A percentile compares a stretch with the other conserved stretches of the same genome.
Evolutionary conservation across 2,888 invertebrate genomes (phyloP).

Genomic region (Rotaria socialis): DNA sequence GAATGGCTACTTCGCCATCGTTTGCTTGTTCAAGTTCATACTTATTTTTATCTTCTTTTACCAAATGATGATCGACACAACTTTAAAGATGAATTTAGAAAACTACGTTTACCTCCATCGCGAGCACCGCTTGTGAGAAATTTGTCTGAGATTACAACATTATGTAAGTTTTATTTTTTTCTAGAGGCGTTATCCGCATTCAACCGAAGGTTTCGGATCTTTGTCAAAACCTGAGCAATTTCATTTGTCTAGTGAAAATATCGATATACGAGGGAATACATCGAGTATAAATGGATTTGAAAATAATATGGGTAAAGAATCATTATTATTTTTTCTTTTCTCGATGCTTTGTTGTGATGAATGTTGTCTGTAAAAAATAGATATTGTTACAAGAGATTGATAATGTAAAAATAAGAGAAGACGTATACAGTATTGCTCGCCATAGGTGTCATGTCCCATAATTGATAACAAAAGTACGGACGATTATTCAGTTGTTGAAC

Average conservation of each 20-base stretch:
- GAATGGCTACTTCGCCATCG: conserved; percentile 26
- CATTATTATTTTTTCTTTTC: background rate
- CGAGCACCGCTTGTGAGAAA: background rate
- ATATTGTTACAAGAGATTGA: background rate
- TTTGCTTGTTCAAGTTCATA: background rate
- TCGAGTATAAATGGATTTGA: background rate
- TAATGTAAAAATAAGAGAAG: too few species aligned
- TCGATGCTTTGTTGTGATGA: background rate
- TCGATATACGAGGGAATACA: background rate
- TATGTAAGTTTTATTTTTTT: background rate
- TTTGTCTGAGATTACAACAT: background rate
- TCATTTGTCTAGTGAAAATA: background rate
- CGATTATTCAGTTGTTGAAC: too few species aligned
- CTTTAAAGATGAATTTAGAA: background rate
- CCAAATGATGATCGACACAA: conserved; percentile 7
- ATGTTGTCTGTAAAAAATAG: background rate
- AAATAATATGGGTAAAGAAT: background rate
- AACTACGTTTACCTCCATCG: background rate
- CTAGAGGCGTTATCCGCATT: background rate
- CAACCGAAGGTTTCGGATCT: background rate
- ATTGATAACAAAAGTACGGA: too few species aligned
- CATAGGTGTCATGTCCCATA: too few species aligned
- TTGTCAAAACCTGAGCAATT: background rate
- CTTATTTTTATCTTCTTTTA: background rate
- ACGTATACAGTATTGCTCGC: too few species aligned